phyloP scores from a whole-genome alignment of 2,888 invertebrate species.

The Nesidiocoris tenuis region DNA sequence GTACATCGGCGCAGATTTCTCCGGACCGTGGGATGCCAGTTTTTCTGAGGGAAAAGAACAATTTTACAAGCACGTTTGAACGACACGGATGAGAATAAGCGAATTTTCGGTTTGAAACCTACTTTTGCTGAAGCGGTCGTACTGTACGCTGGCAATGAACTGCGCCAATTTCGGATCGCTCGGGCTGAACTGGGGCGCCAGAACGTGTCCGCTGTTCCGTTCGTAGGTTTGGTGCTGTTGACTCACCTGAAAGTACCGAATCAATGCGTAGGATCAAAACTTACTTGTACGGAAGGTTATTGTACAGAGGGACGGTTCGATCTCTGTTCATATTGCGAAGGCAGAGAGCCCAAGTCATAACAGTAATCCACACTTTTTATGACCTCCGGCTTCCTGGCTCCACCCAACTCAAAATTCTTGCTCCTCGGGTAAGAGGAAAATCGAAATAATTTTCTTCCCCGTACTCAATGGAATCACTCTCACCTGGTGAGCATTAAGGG shows the following conservation, averaged over 20 bases:
- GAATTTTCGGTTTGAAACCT: not conserved
- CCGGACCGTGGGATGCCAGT: constrained; percentile 19
- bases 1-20: constrained; percentile 1
- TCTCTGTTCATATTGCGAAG: too few relatives aligned
- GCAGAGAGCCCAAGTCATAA: too few relatives aligned
- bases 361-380: too few relatives aligned
- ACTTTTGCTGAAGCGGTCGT: constrained; percentile 38
- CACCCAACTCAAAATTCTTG: too few relatives aligned
- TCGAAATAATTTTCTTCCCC: too few relatives aligned
- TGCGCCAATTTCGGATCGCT: constrained; percentile 2
- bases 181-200: not conserved
- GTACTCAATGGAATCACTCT: too few relatives aligned
- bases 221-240: not conserved
- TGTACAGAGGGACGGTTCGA: too few relatives aligned
- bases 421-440: too few relatives aligned
- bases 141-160: not conserved
- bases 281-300: too few relatives aligned
- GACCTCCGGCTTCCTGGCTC: too few relatives aligned
- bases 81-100: not conserved
- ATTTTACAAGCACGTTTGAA: not conserved
- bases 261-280: too few relatives aligned
- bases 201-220: not conserved
- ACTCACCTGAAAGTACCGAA: too few relatives aligned
- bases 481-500: not conserved
- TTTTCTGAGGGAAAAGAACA: constrained; percentile 6